These are phyloP conservation scores for Prosapia bicincta DNA, from an alignment of 2,888 invertebrate genomes.

Conservation along the genomic window DNA sequence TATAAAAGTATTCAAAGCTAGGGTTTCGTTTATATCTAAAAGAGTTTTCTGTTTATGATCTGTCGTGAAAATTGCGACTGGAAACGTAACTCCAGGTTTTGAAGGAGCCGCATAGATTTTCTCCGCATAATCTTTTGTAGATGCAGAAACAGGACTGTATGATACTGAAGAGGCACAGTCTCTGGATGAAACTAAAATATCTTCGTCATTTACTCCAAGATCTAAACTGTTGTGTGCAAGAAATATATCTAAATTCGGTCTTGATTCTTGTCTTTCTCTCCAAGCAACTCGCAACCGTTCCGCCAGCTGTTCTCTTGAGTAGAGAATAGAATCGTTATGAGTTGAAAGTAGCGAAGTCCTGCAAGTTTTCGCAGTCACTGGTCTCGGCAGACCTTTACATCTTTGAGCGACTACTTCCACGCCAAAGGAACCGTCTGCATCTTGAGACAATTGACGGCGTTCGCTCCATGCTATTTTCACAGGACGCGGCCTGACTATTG, in stretches of 20 bases:
- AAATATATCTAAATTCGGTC: slow-evolving; percentile 47
- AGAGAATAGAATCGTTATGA: slow-evolving; percentile 25
- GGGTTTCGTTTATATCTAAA: background rate
- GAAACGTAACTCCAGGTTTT: background rate
- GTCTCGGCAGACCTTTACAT: slow-evolving; percentile 26
- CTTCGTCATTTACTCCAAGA: background rate
- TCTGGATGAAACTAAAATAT: background rate
- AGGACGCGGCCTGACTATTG: slow-evolving; percentile 11
- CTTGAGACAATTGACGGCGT: slow-evolving; percentile 4
- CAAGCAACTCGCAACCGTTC: slow-evolving; percentile 51
- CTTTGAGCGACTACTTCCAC: slow-evolving; percentile 27
- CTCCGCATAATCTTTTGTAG: background rate
- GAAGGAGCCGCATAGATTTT: background rate
- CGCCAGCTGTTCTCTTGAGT: slow-evolving; percentile 50
- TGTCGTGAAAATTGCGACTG: background rate
- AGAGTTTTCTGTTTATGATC: background rate
- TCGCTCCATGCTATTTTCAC: slow-evolving; percentile 19
- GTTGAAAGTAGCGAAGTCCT: background rate
- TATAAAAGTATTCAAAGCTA: background rate
- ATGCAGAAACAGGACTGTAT: background rate
- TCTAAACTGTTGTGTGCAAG: slow-evolving; percentile 52
- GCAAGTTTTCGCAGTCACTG: slow-evolving; percentile 18
- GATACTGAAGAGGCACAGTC: background rate
- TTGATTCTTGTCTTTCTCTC: slow-evolving; percentile 49
- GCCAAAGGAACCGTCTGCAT: background rate